A percentile compares a stretch with the other conserved stretches of the same genome.
These are phyloP conservation scores for Drosophila seguyi DNA, from an alignment of 1,140 invertebrate species.

Conservation along the genomic window DNA sequence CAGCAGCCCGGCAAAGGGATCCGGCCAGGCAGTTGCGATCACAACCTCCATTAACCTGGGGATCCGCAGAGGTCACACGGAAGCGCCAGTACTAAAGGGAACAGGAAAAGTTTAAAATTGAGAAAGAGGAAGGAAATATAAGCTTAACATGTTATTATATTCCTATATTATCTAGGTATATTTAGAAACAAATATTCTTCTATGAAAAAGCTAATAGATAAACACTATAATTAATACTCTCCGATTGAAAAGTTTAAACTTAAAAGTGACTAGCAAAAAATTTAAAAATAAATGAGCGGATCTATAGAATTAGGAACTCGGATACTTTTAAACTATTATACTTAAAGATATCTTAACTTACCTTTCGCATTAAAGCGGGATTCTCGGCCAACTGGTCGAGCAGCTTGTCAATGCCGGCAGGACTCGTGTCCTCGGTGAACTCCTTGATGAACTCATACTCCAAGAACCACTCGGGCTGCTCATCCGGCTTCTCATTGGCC, in stretches of 20 bases:
- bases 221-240: no score
- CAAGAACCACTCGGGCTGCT: constrained; percentile 87
- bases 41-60: constrained; percentile 86
- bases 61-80: constrained; percentile 87
- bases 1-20: constrained; percentile 87
- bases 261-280: not conserved
- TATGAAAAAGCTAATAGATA: not conserved
- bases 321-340: no score
- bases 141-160: not conserved
- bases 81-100: constrained; percentile 85
- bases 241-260: not conserved
- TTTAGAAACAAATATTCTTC: not conserved
- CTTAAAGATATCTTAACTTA: constrained; percentile 1
- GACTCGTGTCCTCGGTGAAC: constrained; percentile 86
- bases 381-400: constrained; percentile 85
- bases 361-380: constrained; percentile 67
- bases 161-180: not conserved
- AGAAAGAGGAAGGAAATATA: not conserved
- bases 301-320: no score
- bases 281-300: not conserved
- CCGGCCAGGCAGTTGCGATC: constrained; percentile 87
- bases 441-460: constrained; percentile 90
- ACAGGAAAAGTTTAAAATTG: not conserved
- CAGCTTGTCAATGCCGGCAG: constrained; percentile 85
- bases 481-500: constrained; percentile 88